These are phyloP conservation scores for Cosmia pyralina DNA, from an alignment of 2,888 invertebrate genomes.

Conservation along the genomic window DNA sequence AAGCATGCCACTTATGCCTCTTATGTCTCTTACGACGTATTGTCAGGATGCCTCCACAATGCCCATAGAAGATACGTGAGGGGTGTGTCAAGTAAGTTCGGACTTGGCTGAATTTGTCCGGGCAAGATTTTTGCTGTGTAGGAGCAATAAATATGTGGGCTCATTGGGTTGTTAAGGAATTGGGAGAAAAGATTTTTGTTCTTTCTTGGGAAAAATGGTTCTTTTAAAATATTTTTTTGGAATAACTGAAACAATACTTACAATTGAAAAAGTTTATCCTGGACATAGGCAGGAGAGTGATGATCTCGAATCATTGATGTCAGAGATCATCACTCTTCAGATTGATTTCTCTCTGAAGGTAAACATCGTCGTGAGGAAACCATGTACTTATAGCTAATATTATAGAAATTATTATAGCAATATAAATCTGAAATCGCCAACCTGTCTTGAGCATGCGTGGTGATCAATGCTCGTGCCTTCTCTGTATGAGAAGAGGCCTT, in stretches of 20 bases:
- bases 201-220: background rate
- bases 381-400: background rate
- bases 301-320: background rate
- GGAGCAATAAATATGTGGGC: slow-evolving; percentile 22
- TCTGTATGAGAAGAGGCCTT: background rate
- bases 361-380: too few species aligned
- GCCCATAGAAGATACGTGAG: slow-evolving; percentile 59
- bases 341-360: background rate
- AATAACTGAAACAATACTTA: background rate
- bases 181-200: slow-evolving; percentile 23
- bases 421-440: background rate
- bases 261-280: background rate
- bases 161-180: slow-evolving; percentile 45
- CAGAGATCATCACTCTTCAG: too few species aligned
- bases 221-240: background rate
- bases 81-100: slow-evolving; percentile 56
- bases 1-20: slow-evolving; percentile 70
- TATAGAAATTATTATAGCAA: too few species aligned
- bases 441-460: background rate
- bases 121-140: slow-evolving; percentile 45
- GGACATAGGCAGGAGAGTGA: background rate
- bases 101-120: slow-evolving; percentile 62
- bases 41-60: slow-evolving; percentile 66
- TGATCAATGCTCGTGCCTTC: background rate
- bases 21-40: slow-evolving; percentile 70